Percentiles rank a stretch among this genome's conserved stretches.
Conservation (phyloP, 2,113 vertebrate species). For the Puntigrus tetrazona region DNA sequence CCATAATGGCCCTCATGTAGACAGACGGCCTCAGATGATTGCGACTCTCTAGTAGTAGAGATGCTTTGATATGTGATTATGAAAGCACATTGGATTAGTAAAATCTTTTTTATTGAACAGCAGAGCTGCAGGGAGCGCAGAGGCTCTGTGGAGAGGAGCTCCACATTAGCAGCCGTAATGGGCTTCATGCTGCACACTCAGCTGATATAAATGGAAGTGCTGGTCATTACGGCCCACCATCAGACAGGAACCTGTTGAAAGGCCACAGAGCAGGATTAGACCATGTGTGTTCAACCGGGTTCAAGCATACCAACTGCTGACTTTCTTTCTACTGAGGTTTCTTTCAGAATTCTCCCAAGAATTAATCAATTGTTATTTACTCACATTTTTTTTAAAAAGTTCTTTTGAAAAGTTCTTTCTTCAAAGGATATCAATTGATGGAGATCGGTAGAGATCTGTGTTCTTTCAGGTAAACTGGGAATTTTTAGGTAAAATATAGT, state of each 20-base stretch:
- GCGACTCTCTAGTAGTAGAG: not conserved
- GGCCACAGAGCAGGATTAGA: not conserved
- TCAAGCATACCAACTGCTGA: not conserved
- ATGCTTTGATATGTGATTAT: constrained; percentile 33
- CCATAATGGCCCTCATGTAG: not conserved
- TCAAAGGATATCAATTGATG: too few relatives aligned
- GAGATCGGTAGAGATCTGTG: too few relatives aligned
- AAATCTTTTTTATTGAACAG: not conserved
- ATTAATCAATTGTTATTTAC: not conserved
- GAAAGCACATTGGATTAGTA: constrained; percentile 30
- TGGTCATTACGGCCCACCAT: constrained; percentile 36
- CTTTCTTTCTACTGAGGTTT: not conserved
- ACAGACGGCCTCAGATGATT: not conserved
- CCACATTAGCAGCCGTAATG: constrained; percentile 40
- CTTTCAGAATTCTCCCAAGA: not conserved
- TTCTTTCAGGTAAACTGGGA: too few relatives aligned
- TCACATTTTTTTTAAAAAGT: not conserved
- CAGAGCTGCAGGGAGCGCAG: not conserved
- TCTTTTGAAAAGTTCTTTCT: not conserved
- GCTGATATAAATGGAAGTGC: constrained; percentile 18
- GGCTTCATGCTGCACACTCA: constrained; percentile 40
- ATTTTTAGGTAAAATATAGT: too few relatives aligned
- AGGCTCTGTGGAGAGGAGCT: constrained; percentile 6
- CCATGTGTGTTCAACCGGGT: not conserved
- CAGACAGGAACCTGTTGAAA: not conserved